These are phyloP conservation scores for Leucoraja erinaceus DNA, from an alignment of 2,113 vertebrate genomes.

Conservation along the genomic window DNA sequence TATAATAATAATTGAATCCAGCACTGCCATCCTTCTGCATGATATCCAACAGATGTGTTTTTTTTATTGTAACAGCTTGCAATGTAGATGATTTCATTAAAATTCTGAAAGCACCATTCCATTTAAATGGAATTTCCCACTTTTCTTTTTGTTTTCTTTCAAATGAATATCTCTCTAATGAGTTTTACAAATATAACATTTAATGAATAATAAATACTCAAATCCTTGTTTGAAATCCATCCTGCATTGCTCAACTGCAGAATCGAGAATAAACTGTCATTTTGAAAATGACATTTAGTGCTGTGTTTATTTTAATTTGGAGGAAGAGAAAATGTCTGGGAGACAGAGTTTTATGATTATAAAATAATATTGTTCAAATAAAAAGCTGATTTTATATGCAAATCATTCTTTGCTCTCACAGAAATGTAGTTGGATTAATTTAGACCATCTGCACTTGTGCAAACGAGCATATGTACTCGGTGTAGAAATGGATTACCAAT, in stretches of 20 bases:
- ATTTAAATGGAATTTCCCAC: conserved; percentile 24
- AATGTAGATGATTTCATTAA: conserved; percentile 24
- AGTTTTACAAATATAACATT: conserved; percentile 20
- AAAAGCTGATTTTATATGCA: conserved; percentile 6
- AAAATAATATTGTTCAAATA: conserved; percentile 35
- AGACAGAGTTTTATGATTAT: conserved; percentile 13
- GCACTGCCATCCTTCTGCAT: neutral
- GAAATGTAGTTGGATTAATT: neutral
- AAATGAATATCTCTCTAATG: conserved; percentile 18
- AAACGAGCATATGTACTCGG: conserved; percentile 28
- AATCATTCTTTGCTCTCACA: conserved; percentile 14
- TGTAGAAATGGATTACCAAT: conserved; percentile 28
- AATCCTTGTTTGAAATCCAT: conserved; percentile 22
- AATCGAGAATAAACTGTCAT: conserved; percentile 27
- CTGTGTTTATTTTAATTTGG: conserved; percentile 2
- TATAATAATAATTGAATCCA: neutral
- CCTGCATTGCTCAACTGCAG: neutral
- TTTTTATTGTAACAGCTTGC: conserved; percentile 31
- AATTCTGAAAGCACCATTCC: neutral
- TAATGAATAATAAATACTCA: conserved; percentile 33
- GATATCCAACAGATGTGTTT: conserved; percentile 1
- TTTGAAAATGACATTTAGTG: neutral
- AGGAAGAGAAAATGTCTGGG: neutral
- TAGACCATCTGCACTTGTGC: conserved; percentile 9
- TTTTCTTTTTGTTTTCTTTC: conserved; percentile 29